These are phyloP conservation scores for Augochlora pura DNA, from an alignment of 1,140 invertebrate species.

Conservation along the genomic window DNA sequence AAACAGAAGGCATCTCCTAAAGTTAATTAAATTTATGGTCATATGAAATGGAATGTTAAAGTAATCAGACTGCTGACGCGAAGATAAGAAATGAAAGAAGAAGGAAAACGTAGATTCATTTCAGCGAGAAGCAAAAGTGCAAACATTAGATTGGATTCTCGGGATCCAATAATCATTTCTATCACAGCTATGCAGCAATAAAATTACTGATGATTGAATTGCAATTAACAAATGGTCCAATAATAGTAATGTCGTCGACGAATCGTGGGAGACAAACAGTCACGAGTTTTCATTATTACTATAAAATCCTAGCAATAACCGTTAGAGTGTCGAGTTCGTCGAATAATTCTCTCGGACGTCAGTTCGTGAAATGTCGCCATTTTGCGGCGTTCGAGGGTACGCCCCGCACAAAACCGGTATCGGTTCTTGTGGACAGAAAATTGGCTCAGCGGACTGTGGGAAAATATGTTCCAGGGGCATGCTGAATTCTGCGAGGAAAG, in stretches of 20 bases:
- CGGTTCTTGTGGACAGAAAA: conserved; percentile 6
- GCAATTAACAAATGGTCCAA: background rate
- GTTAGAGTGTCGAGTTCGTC: background rate
- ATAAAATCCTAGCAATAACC: background rate
- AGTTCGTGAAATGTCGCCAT: background rate
- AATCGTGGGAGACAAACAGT: background rate
- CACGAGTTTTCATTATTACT: background rate
- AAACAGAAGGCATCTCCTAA: too few species aligned
- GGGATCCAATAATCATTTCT: background rate
- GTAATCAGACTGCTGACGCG: too few species aligned
- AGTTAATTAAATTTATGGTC: too few species aligned
- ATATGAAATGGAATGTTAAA: too few species aligned
- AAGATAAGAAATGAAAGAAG: too few species aligned
- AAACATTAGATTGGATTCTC: background rate
- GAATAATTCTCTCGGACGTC: background rate
- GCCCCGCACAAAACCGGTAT: background rate
- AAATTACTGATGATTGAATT: background rate
- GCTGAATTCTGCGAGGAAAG: background rate
- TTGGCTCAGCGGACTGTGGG: background rate
- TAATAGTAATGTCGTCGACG: background rate
- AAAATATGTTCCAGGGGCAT: background rate
- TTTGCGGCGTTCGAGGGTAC: background rate
- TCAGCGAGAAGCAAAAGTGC: background rate
- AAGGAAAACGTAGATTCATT: too few species aligned
- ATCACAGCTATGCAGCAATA: too few species aligned